Conservation (phyloP, 2,113 vertebrate genomes). For the Ailurus styani region DNA sequence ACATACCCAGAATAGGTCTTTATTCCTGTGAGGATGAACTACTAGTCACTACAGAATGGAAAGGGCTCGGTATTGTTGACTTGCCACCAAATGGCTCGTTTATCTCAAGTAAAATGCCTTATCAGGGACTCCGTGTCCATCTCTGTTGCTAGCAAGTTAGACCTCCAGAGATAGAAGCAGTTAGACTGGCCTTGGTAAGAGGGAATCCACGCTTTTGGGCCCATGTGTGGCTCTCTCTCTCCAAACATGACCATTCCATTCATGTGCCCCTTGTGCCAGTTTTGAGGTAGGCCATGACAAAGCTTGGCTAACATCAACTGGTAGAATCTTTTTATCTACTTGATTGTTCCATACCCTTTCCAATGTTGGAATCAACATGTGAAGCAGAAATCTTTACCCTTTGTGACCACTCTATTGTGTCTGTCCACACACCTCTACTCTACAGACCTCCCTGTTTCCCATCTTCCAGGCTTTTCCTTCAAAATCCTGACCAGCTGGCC, state of each 20-base stretch:
- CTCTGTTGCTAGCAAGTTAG: neutral
- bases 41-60: neutral
- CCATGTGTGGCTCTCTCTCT: neutral
- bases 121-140: neutral
- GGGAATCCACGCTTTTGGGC: neutral
- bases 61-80: neutral
- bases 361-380: neutral
- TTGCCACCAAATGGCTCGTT: neutral
- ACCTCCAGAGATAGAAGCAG: neutral
- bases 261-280: neutral
- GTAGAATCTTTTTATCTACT: neutral
- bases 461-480: neutral
- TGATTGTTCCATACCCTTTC: neutral
- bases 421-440: neutral
- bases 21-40: neutral
- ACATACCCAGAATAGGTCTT: neutral
- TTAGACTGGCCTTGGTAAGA: neutral
- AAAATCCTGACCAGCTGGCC: neutral
- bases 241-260: neutral
- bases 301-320: neutral
- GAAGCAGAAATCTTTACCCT: neutral
- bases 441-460: neutral
- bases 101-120: neutral
- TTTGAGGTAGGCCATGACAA: neutral
- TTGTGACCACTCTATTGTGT: neutral